Evolutionary conservation across 53 echinoderm and acorn worm species (phyloP).

Genomic region (Echinarachnius parma): DNA sequence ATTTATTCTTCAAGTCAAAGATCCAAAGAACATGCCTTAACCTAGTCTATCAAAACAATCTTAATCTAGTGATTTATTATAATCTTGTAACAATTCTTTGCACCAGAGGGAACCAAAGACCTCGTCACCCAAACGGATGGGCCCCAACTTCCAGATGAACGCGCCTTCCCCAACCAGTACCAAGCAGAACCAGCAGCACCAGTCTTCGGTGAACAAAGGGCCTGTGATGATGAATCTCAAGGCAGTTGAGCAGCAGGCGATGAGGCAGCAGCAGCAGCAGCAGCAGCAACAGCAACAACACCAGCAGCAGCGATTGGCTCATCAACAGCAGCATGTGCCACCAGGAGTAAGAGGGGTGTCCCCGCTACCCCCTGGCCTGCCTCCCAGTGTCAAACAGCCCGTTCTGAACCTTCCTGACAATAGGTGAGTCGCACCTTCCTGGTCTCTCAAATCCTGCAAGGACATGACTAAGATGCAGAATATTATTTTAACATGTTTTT

Average conservation of each 20-base stretch:
- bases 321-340: conserved; percentile 47
- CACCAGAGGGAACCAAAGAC: conserved; percentile 52
- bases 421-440: not conserved
- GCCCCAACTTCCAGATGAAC: conserved; percentile 35
- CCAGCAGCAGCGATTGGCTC: conserved; percentile 8
- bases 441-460: too few relatives aligned
- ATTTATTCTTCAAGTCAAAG: too few relatives aligned
- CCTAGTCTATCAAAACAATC: too few relatives aligned
- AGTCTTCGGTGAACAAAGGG: conserved; percentile 42
- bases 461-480: too few relatives aligned
- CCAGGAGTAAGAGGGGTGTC: conserved; percentile 17
- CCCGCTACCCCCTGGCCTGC: conserved; percentile 31
- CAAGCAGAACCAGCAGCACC: conserved; percentile 30
- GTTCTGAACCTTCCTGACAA: conserved; percentile 40
- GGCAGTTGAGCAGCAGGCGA: conserved; percentile 3
- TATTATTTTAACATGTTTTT: too few relatives aligned
- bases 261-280: conserved; percentile 43
- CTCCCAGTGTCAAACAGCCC: conserved; percentile 11
- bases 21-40: too few relatives aligned
- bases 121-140: conserved; percentile 54
- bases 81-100: not conserved
- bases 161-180: conserved; percentile 49
- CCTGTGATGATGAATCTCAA: conserved; percentile 37
- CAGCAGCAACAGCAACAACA: conserved; percentile 39
- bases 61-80: too few relatives aligned